These are phyloP conservation scores for Thera obeliscata DNA, from an alignment of 2,888 invertebrate species.

Conservation along the genomic window DNA sequence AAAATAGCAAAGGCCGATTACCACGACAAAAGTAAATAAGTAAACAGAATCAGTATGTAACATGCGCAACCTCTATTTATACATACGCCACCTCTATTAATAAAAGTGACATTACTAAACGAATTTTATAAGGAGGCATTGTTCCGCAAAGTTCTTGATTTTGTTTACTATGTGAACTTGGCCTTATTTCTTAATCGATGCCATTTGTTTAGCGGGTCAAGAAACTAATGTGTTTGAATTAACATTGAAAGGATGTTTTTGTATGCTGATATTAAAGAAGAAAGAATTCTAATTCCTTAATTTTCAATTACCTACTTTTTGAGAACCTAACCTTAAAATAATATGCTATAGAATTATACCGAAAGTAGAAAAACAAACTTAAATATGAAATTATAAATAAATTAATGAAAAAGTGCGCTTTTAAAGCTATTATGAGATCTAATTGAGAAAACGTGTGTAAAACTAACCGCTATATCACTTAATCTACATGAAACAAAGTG, in stretches of 20 bases:
- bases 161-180: constrained; percentile 39
- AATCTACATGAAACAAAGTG: constrained; percentile 51
- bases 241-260: constrained; percentile 27
- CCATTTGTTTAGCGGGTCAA: constrained; percentile 34
- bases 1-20: constrained; percentile 17
- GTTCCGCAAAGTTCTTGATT: constrained; percentile 34
- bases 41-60: constrained; percentile 19
- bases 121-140: constrained; percentile 30
- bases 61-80: constrained; percentile 22
- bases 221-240: constrained; percentile 34
- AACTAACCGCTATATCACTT: constrained; percentile 50
- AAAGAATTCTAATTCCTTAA: not conserved
- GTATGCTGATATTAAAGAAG: not conserved
- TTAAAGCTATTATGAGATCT: constrained; percentile 43
- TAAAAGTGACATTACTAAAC: constrained; percentile 41
- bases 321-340: too few species aligned
- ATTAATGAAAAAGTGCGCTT: constrained; percentile 6
- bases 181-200: constrained; percentile 32
- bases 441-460: constrained; percentile 56
- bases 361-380: not conserved
- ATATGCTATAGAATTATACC: not conserved
- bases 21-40: constrained; percentile 22
- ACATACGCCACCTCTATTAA: constrained; percentile 38
- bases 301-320: not conserved
- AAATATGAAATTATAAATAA: not conserved